phyloP scores from a whole-genome alignment of 1,140 invertebrate genomes.

The Eriosoma lanigerum region DNA sequence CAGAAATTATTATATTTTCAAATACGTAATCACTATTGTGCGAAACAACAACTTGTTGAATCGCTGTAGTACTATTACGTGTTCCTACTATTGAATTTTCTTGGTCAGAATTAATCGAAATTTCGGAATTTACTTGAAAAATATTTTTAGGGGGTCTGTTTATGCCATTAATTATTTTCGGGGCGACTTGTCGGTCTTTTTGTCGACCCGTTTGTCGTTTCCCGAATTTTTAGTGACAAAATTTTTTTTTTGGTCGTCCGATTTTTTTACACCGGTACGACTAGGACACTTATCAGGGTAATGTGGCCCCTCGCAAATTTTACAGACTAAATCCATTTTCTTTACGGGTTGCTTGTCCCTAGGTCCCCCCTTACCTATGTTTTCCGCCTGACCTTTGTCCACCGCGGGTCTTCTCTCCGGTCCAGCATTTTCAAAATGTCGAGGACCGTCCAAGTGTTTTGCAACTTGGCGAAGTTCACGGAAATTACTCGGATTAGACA shows the following conservation, averaged over 20 bases:
- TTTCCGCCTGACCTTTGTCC: too few relatives aligned
- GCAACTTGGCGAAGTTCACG: not conserved
- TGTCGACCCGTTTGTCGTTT: not conserved
- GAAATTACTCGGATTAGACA: not conserved
- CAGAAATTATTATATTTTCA: not conserved
- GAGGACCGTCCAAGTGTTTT: not conserved
- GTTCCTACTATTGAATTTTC: not conserved
- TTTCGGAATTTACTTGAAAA: not conserved
- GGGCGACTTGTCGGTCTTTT: not conserved
- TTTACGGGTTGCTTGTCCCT: not conserved
- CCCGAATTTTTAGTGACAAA: not conserved
- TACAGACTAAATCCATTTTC: not conserved
- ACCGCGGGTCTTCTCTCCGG: not conserved
- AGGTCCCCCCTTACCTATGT: too few relatives aligned
- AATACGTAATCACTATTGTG: not conserved
- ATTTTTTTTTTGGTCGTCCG: too few relatives aligned
- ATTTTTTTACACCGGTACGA: too few relatives aligned
- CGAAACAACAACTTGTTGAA: too few relatives aligned
- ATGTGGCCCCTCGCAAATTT: not conserved
- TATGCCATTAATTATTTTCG: not conserved
- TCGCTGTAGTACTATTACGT: not conserved
- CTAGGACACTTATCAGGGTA: not conserved
- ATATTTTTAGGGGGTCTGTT: not conserved
- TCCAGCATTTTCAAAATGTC: too few relatives aligned
- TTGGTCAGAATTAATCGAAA: not conserved